Evolutionary conservation across 2,797 vertebrate species (phyloP), one percentile per base, ranked within the genome.

Genomic region (Pachyuromys duprasi): DNA sequence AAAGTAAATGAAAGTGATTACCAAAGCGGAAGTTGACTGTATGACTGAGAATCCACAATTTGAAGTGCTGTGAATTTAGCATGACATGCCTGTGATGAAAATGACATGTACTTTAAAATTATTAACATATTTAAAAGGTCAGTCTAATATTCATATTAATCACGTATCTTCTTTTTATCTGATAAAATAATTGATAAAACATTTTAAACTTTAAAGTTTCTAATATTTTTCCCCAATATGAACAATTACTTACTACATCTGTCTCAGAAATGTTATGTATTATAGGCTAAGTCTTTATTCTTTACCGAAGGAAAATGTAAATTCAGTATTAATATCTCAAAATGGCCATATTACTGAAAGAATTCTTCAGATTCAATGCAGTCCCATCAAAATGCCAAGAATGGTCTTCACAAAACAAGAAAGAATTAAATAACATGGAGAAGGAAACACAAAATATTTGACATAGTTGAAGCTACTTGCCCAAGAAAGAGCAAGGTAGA

Each of bases 1-100:
- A 95, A 94, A 69, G 7, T 70, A 90, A 95, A 95, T 42, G 95
- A n/a, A 81, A 92, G 55, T 75, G 36, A 96, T 4, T 28, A 69
- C 63, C 17, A 45, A 87, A 53, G 69, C 5, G 6, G 0, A 18
- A 15, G 45, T 24, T 24, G 28, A 12, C 15, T 45, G 33, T 45
- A 33, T 2, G 39, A 15, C n/a, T 4, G 74, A 18, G 65, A 93
- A 76, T 17, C 31, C 42, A 82, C 65, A 84, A 69, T 63, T 87
- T 42, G 70, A 94, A 69, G 78, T 3, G 1, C 49, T 33, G 2
- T 6, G 75, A 86, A 89, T 87, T 83, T 86, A 76, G 31, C 65
- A 65, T 65, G 42, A 75, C 78, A 49, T 55, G 89, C 18, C 63
- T 20, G 63, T 1, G 4, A 60, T 75, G 55, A 92, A 95, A 90